These are phyloP conservation scores for Coranthus polyacanthus DNA, from an alignment of 2,797 vertebrate species.

Conservation along the genomic window DNA sequence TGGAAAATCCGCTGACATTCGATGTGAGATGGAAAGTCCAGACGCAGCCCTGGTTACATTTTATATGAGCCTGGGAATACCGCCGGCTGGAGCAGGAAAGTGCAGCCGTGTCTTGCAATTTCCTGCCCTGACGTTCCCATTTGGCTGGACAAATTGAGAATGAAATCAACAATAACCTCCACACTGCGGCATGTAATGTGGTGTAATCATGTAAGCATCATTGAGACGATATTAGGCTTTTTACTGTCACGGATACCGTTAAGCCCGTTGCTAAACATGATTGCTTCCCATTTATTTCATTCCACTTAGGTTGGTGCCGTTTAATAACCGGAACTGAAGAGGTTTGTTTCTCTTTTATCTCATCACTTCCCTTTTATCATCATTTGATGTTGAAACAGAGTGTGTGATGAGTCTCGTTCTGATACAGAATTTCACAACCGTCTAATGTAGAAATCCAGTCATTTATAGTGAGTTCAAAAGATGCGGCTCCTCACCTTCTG, in stretches of 20 bases:
- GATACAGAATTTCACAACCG: too few relatives aligned
- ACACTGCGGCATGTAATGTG: slow-evolving; percentile 32
- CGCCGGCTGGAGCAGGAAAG: slow-evolving; percentile 17
- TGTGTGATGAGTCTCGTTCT: too few relatives aligned
- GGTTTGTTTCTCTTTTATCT: too few relatives aligned
- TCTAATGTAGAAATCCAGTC: too few relatives aligned
- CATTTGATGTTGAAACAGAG: too few relatives aligned
- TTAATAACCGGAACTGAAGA: slow-evolving; percentile 25
- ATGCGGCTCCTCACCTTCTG: too few relatives aligned
- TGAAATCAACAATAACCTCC: slow-evolving; percentile 45
- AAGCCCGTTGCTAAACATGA: slow-evolving; percentile 40
- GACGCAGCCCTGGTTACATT: slow-evolving; percentile 50
- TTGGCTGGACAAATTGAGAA: slow-evolving; percentile 41
- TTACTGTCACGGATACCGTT: slow-evolving; percentile 52
- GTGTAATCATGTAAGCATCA: slow-evolving; percentile 46
- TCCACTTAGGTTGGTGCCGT: slow-evolving; percentile 27
- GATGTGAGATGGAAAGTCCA: slow-evolving; percentile 30
- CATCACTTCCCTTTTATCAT: too few relatives aligned
- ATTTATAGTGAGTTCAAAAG: too few relatives aligned
- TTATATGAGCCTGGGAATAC: slow-evolving; percentile 40
- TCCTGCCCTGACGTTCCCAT: slow-evolving; percentile 28
- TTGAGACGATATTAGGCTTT: slow-evolving; percentile 40
- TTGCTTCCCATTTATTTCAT: slow-evolving; percentile 49
- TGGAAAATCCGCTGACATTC: slow-evolving; percentile 60
- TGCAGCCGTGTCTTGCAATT: slow-evolving; percentile 22